Conservation (phyloP, 2,888 invertebrate genomes). For the Agonum fuliginosum region DNA sequence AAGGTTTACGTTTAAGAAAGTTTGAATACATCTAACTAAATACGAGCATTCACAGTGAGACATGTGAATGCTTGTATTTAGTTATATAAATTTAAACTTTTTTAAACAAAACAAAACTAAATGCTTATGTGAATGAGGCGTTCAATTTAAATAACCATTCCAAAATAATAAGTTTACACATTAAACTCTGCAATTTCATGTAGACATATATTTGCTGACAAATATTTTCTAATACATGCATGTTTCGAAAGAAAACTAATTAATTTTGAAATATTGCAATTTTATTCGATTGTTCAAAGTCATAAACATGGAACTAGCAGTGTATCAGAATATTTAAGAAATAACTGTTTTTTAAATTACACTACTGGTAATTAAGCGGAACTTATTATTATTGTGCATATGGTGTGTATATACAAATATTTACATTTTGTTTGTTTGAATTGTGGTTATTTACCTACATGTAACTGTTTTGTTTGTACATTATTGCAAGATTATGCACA, state of each 20-base stretch:
- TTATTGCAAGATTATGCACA: conserved; percentile 5
- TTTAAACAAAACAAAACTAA: too few species aligned
- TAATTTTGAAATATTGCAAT: neutral
- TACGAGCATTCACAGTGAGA: too few species aligned
- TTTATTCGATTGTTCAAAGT: conserved; percentile 1
- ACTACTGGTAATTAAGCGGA: neutral
- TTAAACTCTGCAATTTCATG: neutral
- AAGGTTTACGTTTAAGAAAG: too few species aligned
- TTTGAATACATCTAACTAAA: too few species aligned
- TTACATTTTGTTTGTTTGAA: conserved; percentile 25
- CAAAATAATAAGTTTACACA: neutral
- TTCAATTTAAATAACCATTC: neutral
- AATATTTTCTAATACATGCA: conserved; percentile 17
- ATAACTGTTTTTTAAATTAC: neutral
- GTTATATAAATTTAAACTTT: too few species aligned
- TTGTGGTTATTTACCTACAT: conserved; percentile 3
- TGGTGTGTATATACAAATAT: conserved; percentile 26
- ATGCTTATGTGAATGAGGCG: too few species aligned
- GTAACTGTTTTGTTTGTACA: neutral
- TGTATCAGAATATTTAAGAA: neutral
- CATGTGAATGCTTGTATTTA: too few species aligned
- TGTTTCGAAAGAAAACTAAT: neutral
- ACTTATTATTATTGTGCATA: conserved; percentile 29
- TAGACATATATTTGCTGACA: conserved; percentile 1
- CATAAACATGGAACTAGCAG: conserved; percentile 1